Evolutionary conservation across 2,888 invertebrate genomes (phyloP).

Genomic region (Drosophila quinaria): DNA sequence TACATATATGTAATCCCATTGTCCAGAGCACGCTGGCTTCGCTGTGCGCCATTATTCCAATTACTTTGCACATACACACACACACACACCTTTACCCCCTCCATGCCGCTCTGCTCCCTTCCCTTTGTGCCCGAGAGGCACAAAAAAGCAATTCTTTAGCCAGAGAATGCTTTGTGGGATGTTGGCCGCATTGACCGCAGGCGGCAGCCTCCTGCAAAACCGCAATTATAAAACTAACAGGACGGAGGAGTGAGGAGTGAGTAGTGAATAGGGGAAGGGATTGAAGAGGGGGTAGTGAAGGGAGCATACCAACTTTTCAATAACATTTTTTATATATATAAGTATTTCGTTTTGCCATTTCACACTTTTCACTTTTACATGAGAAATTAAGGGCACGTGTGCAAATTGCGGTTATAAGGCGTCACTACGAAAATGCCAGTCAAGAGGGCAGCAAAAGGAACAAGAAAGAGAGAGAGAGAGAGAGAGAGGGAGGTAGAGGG

Average conservation of each 20-base stretch:
- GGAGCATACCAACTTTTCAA: conserved; percentile 52
- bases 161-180: conserved; percentile 41
- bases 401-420: conserved; percentile 70
- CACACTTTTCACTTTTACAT: conserved; percentile 52
- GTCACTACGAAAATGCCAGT: conserved; percentile 12
- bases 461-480: not conserved
- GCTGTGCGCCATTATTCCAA: conserved; percentile 57
- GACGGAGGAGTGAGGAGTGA: conserved; percentile 1
- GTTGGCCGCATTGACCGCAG: conserved; percentile 73
- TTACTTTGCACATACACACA: conserved; percentile 35
- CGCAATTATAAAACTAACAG: conserved; percentile 74
- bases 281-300: not conserved
- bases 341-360: conserved; percentile 30
- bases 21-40: conserved; percentile 56
- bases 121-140: conserved; percentile 29
- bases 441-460: not conserved
- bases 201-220: conserved; percentile 67
- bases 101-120: not conserved
- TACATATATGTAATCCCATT: conserved; percentile 42
- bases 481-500: not conserved
- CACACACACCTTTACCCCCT: conserved; percentile 1
- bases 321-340: conserved; percentile 37
- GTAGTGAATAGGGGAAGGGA: conserved; percentile 1
- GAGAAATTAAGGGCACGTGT: conserved; percentile 64
- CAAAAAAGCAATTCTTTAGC: conserved; percentile 56